Evolutionary conservation across 2,113 vertebrate species (phyloP).

Genomic region (Protomyctophum bolini): DNA sequence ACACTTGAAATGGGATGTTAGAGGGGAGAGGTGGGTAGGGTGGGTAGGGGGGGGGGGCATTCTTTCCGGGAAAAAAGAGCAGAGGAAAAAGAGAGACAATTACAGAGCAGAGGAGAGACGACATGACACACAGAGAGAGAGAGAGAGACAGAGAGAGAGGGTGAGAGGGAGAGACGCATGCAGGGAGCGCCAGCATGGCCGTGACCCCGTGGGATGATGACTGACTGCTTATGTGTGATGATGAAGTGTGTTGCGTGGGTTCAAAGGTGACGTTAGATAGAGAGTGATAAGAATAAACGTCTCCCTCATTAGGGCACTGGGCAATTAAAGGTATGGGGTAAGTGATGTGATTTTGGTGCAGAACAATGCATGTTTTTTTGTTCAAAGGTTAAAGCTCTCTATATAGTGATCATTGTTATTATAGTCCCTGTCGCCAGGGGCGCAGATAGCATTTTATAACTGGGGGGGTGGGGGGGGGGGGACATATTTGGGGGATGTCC

Average conservation of each 20-base stretch:
- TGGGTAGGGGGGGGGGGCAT: constrained; percentile 68
- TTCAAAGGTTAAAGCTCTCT: too few species aligned
- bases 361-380: too few species aligned
- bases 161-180: constrained; percentile 13
- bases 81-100: constrained; percentile 69
- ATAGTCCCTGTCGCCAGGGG: neutral
- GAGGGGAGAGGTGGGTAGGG: constrained; percentile 53
- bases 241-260: constrained; percentile 62
- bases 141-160: neutral
- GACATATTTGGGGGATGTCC: too few species aligned
- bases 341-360: too few species aligned
- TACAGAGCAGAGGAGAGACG: constrained; percentile 74
- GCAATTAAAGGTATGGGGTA: too few species aligned
- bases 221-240: constrained; percentile 62
- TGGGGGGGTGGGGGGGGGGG: too few species aligned
- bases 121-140: constrained; percentile 57
- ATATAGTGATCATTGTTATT: too few species aligned
- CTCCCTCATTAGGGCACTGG: neutral
- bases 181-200: constrained; percentile 70
- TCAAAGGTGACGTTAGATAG: constrained; percentile 67
- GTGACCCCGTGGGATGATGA: constrained; percentile 66
- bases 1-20: constrained; percentile 65
- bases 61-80: constrained; percentile 70
- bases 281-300: constrained; percentile 35
- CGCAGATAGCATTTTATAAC: too few species aligned